A percentile compares a stretch with the other conserved stretches of the same genome.
phyloP scores from a whole-genome alignment of 2,797 vertebrate genomes.

The Enteromius mattozi region DNA sequence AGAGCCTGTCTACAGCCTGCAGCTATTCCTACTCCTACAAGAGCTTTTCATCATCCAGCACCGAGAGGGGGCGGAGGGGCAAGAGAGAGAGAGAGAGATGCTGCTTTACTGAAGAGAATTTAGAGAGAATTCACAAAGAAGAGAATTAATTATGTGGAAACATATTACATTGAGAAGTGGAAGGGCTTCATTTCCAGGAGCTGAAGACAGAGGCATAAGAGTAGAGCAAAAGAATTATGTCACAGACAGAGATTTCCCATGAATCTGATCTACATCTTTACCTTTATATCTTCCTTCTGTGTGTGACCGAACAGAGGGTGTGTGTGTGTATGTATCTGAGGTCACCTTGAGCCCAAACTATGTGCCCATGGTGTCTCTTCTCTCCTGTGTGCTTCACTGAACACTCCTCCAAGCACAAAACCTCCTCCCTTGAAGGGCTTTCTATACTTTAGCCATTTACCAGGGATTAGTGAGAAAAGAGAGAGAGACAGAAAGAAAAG shows the following conservation, averaged over 20 bases:
- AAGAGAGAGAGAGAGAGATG: slow-evolving; percentile 16
- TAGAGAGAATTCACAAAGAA: slow-evolving; percentile 15
- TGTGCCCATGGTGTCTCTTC: slow-evolving; percentile 71
- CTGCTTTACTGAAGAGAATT: slow-evolving; percentile 22
- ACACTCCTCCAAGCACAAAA: slow-evolving; percentile 80
- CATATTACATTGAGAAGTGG: slow-evolving; percentile 24
- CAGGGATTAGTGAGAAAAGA: slow-evolving; percentile 73
- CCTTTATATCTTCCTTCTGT: background rate
- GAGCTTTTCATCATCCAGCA: slow-evolving; percentile 57
- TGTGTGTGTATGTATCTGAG: slow-evolving; percentile 42
- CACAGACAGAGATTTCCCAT: background rate
- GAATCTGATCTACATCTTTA: background rate
- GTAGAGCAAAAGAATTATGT: slow-evolving; percentile 3
- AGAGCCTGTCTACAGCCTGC: slow-evolving; percentile 57
- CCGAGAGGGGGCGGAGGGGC: slow-evolving; percentile 27
- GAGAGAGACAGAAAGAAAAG: slow-evolving; percentile 27
- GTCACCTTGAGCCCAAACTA: slow-evolving; percentile 78
- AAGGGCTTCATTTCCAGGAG: slow-evolving; percentile 16
- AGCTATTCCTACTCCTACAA: slow-evolving; percentile 55
- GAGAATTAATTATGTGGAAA: slow-evolving; percentile 37
- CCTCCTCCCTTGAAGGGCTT: slow-evolving; percentile 80
- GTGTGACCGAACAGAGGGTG: background rate
- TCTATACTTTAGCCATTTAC: slow-evolving; percentile 81
- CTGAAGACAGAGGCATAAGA: slow-evolving; percentile 10
- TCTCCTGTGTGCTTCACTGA: slow-evolving; percentile 77